Evolutionary conservation across 2,797 vertebrate genomes (phyloP).

Genomic region (Microchirus variegatus): DNA sequence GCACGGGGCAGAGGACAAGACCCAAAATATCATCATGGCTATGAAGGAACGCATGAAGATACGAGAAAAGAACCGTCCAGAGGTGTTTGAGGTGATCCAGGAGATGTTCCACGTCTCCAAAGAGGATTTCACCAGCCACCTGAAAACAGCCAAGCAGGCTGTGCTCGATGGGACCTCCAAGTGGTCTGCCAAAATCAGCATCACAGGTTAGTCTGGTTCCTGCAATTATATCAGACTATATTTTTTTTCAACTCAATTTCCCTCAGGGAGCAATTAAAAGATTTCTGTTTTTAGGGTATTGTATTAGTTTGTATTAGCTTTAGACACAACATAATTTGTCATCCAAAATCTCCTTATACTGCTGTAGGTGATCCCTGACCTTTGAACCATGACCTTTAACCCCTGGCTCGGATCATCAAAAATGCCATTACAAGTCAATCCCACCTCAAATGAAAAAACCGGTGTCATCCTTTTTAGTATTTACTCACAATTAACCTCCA

Average conservation of each 20-base stretch:
- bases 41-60: constrained; percentile 99
- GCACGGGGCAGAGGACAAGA: constrained; percentile 97
- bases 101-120: constrained; percentile 94
- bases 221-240: no score
- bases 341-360: not conserved
- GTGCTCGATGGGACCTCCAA: constrained; percentile 98
- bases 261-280: no score
- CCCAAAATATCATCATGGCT: constrained; percentile 96
- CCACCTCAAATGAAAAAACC: constrained; percentile 27
- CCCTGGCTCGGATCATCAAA: constrained; percentile 33
- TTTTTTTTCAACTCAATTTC: no score
- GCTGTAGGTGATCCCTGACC: constrained; percentile 18
- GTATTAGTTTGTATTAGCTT: not conserved
- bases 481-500: constrained; percentile 40
- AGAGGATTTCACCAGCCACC: constrained; percentile 90
- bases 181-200: constrained; percentile 98
- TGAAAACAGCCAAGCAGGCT: constrained; percentile 94
- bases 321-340: not conserved
- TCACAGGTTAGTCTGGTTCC: constrained; percentile 81
- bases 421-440: constrained; percentile 17
- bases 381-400: constrained; percentile 18
- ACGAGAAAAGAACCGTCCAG: constrained; percentile 93
- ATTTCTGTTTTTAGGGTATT: no score
- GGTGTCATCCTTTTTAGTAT: constrained; percentile 21
- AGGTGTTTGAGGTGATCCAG: constrained; percentile 96